Evolutionary conservation across 2,113 vertebrate species (phyloP).

Genomic region (Aythya baeri): DNA sequence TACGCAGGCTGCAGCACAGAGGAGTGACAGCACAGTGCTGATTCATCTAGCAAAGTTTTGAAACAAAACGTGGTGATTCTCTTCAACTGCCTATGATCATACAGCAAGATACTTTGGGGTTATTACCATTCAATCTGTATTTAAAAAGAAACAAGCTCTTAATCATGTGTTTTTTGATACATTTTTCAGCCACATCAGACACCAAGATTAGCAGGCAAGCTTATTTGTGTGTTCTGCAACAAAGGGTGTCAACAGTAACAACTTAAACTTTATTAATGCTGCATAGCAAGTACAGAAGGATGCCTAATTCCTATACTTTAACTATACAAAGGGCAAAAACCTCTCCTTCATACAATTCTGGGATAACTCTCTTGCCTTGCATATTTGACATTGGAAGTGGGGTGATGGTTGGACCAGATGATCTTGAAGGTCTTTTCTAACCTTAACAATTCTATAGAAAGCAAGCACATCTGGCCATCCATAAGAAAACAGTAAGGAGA

Average conservation of each 20-base stretch:
- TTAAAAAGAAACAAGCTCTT: neutral
- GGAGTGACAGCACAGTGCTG: neutral
- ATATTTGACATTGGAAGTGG: too few relatives aligned
- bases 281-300: neutral
- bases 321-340: neutral
- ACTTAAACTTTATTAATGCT: neutral
- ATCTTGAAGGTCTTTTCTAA: too few relatives aligned
- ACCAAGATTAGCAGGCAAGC: neutral
- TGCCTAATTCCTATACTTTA: neutral
- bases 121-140: neutral
- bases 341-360: neutral
- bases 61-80: neutral
- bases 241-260: neutral
- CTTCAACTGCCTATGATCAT: neutral
- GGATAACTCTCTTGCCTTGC: neutral
- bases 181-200: neutral
- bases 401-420: too few relatives aligned
- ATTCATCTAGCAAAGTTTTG: neutral
- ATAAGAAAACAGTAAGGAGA: neutral
- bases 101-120: neutral
- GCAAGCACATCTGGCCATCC: neutral
- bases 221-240: neutral
- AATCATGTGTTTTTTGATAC: neutral
- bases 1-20: neutral
- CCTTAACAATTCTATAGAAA: neutral